Percentiles rank a stretch among this genome's conserved stretches.
Evolutionary conservation across 2,113 vertebrate species (phyloP).

Genomic region (Mystacornis crossleyi): DNA sequence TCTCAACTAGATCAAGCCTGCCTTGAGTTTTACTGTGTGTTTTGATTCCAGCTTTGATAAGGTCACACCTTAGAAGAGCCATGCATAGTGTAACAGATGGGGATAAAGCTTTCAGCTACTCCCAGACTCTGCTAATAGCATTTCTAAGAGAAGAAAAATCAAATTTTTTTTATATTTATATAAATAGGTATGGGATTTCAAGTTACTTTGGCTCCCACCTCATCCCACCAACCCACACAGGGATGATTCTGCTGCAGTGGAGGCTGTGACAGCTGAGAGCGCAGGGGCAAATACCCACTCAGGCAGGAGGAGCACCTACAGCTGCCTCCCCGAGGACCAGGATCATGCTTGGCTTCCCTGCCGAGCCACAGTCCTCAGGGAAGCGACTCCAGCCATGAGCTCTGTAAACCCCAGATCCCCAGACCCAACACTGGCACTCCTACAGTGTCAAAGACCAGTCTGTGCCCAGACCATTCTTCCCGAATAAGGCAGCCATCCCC

Average conservation of each 20-base stretch:
- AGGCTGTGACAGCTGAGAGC: constrained; percentile 24
- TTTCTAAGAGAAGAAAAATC: constrained; percentile 50
- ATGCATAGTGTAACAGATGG: constrained; percentile 65
- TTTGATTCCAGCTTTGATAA: constrained; percentile 79
- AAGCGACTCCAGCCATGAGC: neutral
- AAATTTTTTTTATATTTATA: constrained; percentile 9
- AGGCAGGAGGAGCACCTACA: neutral
- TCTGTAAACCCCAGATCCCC: neutral
- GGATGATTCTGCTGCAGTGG: constrained; percentile 37
- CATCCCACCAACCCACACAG: constrained; percentile 38
- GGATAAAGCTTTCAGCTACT: constrained; percentile 71
- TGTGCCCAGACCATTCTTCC: neutral
- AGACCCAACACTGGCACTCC: neutral
- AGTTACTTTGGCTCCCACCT: constrained; percentile 16
- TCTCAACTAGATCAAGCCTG: constrained; percentile 74
- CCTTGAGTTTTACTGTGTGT: constrained; percentile 68
- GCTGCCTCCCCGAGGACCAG: neutral
- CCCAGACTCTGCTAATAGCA: constrained; percentile 53
- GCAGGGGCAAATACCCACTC: constrained; percentile 23
- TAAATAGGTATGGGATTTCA: constrained; percentile 6
- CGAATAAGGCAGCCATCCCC: neutral
- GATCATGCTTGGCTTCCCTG: neutral
- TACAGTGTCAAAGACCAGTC: neutral
- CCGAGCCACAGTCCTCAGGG: accelerated
- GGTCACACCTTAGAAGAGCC: constrained; percentile 76